Evolutionary conservation across 1,140 invertebrate genomes (phyloP), one percentile per base, ranked within the genome.

Genomic region (Sycophila sp.): DNA sequence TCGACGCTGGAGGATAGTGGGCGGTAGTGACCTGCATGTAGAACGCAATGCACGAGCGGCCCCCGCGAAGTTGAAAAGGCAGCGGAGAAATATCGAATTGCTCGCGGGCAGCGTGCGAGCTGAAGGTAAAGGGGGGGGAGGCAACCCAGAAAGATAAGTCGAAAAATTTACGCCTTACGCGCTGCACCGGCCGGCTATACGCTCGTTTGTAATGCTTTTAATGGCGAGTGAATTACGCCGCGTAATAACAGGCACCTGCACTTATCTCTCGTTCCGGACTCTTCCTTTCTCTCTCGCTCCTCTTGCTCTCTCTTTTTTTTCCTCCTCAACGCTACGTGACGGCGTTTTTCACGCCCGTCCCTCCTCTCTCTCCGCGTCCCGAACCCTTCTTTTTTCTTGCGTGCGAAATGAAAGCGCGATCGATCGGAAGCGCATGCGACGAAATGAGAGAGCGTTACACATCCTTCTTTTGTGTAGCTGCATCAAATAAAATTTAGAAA

Each of bases 271-370:
- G 13, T 49, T 24, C 73, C 60, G 75, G 15, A 47, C 19, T 22
- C 19, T 19, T n/a, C 38, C 32, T 2, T 22, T 56, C 34, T 66
- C 40, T 68, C 69, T 60, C 66, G n/a, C 2, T 69, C 30, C 30
- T 1, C 13, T 30, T n/a, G n/a, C n/a, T n/a, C n/a, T 40, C 24
- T 47, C 24, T 47, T 47, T 11, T 22, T 22, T 22, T 2, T 0
- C 8, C 42, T n/a, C 38, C 11, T 40, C 15, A 19, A 73, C 55
- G 47, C 68, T 67, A 75, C 76, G 59, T 49, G 68, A 62, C 58
- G 55, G 69, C 40, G 49, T 69, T 51, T 38, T 56, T 64, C 30
- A 38, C 49, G 6, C 17, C 26, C 49, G 38, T 38, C 17, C 64
- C 40, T 49, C 19, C n/a, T 34, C n/a, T 13, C 36, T 34, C 40